These are phyloP conservation scores for Drosophila neocordata DNA, from an alignment of 1,140 invertebrate genomes.

Conservation along the genomic window DNA sequence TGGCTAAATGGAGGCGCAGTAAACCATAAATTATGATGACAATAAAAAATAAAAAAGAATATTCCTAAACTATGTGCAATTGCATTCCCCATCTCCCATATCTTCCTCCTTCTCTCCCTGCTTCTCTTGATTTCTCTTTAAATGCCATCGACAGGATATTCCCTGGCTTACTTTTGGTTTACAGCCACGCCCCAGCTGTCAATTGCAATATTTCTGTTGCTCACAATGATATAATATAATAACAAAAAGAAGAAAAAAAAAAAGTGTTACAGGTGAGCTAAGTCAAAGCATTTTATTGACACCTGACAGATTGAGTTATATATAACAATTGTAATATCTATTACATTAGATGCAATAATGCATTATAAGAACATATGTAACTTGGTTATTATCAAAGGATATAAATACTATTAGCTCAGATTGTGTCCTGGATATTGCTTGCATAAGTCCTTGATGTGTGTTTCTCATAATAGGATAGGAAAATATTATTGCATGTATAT, in stretches of 20 bases:
- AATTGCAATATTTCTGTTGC: neutral
- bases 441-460: too few species aligned
- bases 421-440: too few species aligned
- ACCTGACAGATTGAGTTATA: constrained; percentile 25
- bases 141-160: neutral
- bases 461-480: too few species aligned
- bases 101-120: neutral
- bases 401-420: too few species aligned
- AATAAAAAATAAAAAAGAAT: constrained; percentile 52
- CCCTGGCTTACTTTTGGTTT: neutral
- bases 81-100: constrained; percentile 11
- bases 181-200: neutral
- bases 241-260: constrained; percentile 28
- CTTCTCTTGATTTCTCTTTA: neutral
- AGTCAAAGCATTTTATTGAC: constrained; percentile 32
- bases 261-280: constrained; percentile 7
- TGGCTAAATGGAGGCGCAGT: constrained; percentile 38
- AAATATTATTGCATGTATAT: too few species aligned
- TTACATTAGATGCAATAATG: neutral
- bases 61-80: constrained; percentile 1
- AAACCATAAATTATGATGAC: constrained; percentile 62
- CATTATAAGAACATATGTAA: too few species aligned
- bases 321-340: neutral
- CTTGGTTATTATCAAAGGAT: too few species aligned
- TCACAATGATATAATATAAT: constrained; percentile 30